Percentiles rank a stretch among this genome's conserved stretches.
Evolutionary conservation across 2,888 invertebrate species (phyloP).

Genomic region (Acleris laterana): DNA sequence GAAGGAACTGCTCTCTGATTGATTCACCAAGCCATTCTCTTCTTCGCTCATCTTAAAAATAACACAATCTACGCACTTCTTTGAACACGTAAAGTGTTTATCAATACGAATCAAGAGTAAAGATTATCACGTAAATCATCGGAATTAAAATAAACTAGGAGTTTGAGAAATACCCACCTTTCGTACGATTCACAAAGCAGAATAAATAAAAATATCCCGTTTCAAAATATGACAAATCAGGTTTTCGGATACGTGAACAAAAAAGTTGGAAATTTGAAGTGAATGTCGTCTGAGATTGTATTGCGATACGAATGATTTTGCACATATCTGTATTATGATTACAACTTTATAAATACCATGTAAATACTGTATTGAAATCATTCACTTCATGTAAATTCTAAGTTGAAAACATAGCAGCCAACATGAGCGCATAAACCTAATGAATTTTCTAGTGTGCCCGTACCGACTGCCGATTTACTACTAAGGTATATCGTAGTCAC

Average conservation of each 20-base stretch:
- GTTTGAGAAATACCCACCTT: slow-evolving; percentile 45
- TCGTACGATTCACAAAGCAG: slow-evolving; percentile 39
- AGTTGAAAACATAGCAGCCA: neutral
- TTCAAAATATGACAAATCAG: slow-evolving; percentile 67
- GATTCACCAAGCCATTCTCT: slow-evolving; percentile 78
- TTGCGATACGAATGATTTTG: slow-evolving; percentile 1
- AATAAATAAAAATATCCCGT: slow-evolving; percentile 45
- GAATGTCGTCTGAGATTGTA: slow-evolving; percentile 18
- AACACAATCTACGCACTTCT: slow-evolving; percentile 52
- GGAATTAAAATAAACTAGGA: slow-evolving; percentile 13
- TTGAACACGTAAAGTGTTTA: slow-evolving; percentile 58
- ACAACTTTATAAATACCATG: neutral
- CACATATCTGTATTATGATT: slow-evolving; percentile 11
- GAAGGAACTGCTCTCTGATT: slow-evolving; percentile 87
- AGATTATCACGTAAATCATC: slow-evolving; percentile 31
- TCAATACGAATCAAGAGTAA: slow-evolving; percentile 42
- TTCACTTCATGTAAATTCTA: neutral
- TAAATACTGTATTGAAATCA: neutral
- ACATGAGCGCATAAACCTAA: neutral
- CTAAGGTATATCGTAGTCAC: neutral
- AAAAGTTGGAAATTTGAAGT: slow-evolving; percentile 32
- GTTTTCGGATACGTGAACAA: slow-evolving; percentile 59
- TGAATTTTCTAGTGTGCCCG: neutral
- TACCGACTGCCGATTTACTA: too few species aligned
- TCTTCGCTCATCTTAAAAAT: slow-evolving; percentile 77